phyloP scores from a whole-genome alignment of 2,797 vertebrate genomes.

The Cuniculus paca region DNA sequence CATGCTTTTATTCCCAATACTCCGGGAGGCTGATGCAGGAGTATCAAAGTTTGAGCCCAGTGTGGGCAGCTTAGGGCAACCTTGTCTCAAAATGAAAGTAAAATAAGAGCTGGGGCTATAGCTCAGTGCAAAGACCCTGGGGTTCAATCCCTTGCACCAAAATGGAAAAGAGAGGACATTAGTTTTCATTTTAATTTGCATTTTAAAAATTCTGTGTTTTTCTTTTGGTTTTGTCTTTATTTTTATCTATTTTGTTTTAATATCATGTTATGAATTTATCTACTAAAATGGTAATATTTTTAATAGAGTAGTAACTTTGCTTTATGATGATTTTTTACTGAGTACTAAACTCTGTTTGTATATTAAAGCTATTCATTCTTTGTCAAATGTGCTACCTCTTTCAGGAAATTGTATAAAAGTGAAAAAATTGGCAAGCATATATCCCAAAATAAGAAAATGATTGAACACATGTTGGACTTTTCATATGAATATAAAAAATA shows the following conservation, averaged over 20 bases:
- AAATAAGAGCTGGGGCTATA: not conserved
- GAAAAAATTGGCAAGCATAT: not conserved
- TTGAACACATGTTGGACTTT: not conserved
- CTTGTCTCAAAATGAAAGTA: not conserved
- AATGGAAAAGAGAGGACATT: not conserved
- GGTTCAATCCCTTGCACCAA: not conserved
- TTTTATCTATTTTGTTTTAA: constrained; percentile 46
- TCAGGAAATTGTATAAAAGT: constrained; percentile 2
- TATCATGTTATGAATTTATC: not conserved
- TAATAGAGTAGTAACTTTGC: not conserved
- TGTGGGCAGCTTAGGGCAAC: not conserved
- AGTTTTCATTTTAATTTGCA: not conserved
- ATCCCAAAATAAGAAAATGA: not conserved
- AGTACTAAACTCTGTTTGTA: not conserved
- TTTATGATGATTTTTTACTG: not conserved
- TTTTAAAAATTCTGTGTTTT: not conserved
- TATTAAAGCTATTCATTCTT: not conserved
- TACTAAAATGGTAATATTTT: not conserved
- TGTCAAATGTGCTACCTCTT: not conserved
- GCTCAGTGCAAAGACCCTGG: not conserved
- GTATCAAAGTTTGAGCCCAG: not conserved
- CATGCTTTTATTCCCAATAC: not conserved
- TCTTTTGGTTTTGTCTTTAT: not conserved
- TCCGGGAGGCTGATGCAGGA: not conserved
- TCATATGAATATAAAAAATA: constrained; percentile 7